phyloP scores from a whole-genome alignment of 2,888 invertebrate genomes.

The Rhabditoides inermis region DNA sequence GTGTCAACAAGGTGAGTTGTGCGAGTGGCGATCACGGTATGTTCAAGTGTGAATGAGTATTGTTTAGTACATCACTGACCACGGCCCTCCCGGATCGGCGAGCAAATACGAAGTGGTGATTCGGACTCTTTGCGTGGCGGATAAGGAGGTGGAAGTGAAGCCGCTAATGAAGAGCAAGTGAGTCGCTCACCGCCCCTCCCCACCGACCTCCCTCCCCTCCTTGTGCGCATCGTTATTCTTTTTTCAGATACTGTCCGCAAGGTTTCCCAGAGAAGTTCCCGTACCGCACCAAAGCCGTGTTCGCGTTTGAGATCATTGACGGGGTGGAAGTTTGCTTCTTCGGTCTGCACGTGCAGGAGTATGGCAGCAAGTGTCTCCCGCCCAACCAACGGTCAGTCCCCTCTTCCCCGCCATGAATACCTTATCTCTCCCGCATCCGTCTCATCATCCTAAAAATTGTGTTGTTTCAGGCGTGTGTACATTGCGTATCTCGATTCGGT shows the following conservation, averaged over 20 bases:
- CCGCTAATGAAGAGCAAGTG: constrained; percentile 70
- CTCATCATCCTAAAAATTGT: background rate
- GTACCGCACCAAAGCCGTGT: constrained; percentile 90
- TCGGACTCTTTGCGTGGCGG: constrained; percentile 89
- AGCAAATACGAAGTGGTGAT: constrained; percentile 90
- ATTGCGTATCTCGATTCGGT: constrained; percentile 98
- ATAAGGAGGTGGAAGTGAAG: constrained; percentile 94
- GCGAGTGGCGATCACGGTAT: no score
- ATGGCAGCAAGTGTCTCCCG: constrained; percentile 86
- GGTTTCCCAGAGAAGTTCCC: constrained; percentile 77
- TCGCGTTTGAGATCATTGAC: constrained; percentile 97
- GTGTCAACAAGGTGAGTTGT: no score
- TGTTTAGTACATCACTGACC: no score
- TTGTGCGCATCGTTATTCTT: background rate
- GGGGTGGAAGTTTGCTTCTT: constrained; percentile 99
- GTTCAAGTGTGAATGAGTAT: no score
- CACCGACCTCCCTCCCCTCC: no score
- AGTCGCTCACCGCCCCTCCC: background rate
- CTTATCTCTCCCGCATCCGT: background rate
- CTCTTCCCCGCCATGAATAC: background rate
- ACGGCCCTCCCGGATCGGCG: background rate
- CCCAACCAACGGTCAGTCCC: constrained; percentile 70
- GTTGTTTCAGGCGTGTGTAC: constrained; percentile 73
- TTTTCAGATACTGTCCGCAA: constrained; percentile 72
- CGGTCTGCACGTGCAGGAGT: constrained; percentile 99